Evolutionary conservation across 2,888 invertebrate genomes (phyloP), one percentile per base, ranked within the genome.

Genomic region (Caenorhabditis becei): DNA sequence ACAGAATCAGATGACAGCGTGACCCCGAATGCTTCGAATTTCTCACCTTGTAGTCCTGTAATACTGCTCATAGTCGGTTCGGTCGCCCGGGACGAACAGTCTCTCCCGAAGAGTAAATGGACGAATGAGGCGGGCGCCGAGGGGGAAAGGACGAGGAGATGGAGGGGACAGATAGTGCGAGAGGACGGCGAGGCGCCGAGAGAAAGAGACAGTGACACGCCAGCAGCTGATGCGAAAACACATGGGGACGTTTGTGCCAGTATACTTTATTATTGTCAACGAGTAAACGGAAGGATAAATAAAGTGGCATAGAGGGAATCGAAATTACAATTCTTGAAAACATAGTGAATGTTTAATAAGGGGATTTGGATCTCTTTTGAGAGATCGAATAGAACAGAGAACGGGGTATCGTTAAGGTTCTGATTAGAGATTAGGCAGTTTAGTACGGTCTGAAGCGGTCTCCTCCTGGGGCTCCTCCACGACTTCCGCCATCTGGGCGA

Each of bases 391-490:
- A 20, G 16, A 18, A 49, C 5, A 49, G 20, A 49, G 49, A 23
- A 49, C 20, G 23, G 49, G 8, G 20, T 3, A 16, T 24, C n/a
- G n/a, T 56, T 37, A n/a, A 28, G 54, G 32, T 16, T 54, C 18
- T 20, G 41, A n/a, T 11, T 20, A 49, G 24, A n/a, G 41, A 14
- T 37, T 35, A 35, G 11, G 20, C 14, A 56, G 49, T 37, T 67
- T 56, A 80, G 51, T 80, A 80, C 37, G 80, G 80, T 37, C 77
- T 59, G 62, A 56, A 80, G 54, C 80, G 71, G 41, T 80, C 80
- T 28, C 80, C 80, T 81, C 80, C 75, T 59, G 69, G 80, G 35
- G 61, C 51, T 62, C 85, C 71, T 66, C 82, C 79, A 2, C 75
- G 62, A 0, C 80, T 79, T 32, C 74, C 80, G 20, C 41, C 69